Evolutionary conservation across 1,140 invertebrate genomes (phyloP).

Genomic region (Neotoxoptera formosana): DNA sequence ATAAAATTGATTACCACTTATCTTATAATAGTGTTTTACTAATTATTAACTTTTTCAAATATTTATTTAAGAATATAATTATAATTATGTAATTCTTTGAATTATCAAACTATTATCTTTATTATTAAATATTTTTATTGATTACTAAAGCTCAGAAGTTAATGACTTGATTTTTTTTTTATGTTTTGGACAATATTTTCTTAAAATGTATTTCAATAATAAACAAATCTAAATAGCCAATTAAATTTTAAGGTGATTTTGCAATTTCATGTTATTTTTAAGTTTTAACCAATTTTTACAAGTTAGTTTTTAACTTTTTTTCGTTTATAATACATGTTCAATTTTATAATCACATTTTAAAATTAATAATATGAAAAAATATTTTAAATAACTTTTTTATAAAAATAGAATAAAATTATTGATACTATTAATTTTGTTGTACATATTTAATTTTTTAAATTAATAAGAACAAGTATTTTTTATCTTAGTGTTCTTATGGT

Average conservation of each 20-base stretch:
- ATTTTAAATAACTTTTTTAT: too few relatives aligned
- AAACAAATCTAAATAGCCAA: neutral
- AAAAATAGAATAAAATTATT: too few relatives aligned
- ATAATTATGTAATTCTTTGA: neutral
- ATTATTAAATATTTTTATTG: neutral
- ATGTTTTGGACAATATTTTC: neutral
- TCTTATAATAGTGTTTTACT: neutral
- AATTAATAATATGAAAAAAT: neutral
- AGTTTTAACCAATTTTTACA: neutral
- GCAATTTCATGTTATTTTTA: neutral
- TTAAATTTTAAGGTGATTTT: neutral
- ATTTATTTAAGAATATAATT: neutral
- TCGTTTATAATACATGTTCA: neutral
- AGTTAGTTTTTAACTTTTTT: neutral
- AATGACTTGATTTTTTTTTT: neutral
- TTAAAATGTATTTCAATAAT: neutral
- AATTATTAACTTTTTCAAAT: neutral
- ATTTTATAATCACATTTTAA: neutral
- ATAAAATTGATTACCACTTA: conserved; percentile 31
- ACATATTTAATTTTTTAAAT: too few relatives aligned
- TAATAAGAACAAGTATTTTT: neutral
- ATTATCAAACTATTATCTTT: neutral
- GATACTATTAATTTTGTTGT: too few relatives aligned
- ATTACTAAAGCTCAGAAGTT: neutral
- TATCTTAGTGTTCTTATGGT: neutral